Percentiles rank a stretch among this genome's conserved stretches.
These are phyloP conservation scores for Leptestheria dahalacensis DNA, from an alignment of 1,140 invertebrate species.

Conservation along the genomic window DNA sequence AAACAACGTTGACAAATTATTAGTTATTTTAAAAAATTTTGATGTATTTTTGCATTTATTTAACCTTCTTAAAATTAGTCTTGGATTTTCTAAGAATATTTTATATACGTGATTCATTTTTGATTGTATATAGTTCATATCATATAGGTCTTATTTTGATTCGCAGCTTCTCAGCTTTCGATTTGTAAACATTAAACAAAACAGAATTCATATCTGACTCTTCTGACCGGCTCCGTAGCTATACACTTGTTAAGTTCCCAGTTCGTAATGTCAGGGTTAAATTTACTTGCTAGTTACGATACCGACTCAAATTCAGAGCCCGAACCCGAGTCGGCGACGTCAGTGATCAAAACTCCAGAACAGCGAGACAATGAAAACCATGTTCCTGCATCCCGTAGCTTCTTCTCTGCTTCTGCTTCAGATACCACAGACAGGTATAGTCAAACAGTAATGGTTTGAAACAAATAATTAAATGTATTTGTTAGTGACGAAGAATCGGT, in stretches of 20 bases:
- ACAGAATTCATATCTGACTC: too few species aligned
- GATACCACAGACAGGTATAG: not conserved
- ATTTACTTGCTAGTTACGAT: not conserved
- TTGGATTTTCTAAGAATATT: not conserved
- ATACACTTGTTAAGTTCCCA: too few species aligned
- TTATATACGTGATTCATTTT: not conserved
- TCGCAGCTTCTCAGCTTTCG: too few species aligned
- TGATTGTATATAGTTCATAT: not conserved
- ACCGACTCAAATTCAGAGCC: not conserved
- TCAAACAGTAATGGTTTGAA: not conserved
- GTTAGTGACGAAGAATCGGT: too few species aligned
- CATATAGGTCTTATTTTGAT: too few species aligned
- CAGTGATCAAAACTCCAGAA: not conserved
- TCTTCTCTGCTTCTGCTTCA: not conserved
- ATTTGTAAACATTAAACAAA: too few species aligned
- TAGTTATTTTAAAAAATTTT: not conserved
- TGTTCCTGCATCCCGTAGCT: too few species aligned
- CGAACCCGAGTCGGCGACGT: not conserved
- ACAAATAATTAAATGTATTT: not conserved
- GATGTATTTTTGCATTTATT: not conserved
- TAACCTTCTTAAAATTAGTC: not conserved
- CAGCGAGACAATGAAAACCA: not conserved
- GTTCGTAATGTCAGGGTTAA: not conserved
- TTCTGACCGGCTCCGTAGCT: too few species aligned
- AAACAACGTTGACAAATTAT: not conserved